Evolutionary conservation across 2,797 vertebrate genomes (phyloP).

Genomic region (Halcyon chelicuti): DNA sequence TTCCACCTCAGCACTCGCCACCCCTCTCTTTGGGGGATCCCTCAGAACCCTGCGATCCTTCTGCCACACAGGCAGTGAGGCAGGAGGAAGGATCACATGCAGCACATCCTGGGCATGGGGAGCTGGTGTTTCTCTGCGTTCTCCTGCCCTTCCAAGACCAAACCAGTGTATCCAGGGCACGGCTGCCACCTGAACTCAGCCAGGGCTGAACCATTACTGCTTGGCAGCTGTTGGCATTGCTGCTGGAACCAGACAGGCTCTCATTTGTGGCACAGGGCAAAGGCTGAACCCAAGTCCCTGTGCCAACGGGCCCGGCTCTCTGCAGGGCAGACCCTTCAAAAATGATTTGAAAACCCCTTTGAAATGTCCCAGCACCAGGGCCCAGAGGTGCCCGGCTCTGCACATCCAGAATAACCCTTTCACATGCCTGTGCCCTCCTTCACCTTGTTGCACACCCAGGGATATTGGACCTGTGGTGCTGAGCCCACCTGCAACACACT

Average conservation of each 20-base stretch:
- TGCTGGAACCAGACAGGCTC: accelerated
- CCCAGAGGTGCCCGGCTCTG: neutral
- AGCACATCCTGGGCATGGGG: accelerated
- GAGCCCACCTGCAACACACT: neutral
- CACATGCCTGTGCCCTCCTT: neutral
- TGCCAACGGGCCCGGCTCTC: accelerated
- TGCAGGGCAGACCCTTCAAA: neutral
- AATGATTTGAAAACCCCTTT: neutral
- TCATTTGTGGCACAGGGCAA: neutral
- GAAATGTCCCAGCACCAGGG: neutral
- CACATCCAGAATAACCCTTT: neutral
- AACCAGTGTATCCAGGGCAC: neutral
- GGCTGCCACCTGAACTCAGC: neutral
- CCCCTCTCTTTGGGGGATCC: neutral
- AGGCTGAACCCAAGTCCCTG: neutral
- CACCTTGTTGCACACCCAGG: accelerated
- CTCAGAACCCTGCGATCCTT: neutral
- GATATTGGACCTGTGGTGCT: neutral
- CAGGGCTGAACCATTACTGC: neutral
- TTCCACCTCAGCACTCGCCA: neutral
- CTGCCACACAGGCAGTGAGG: too few species aligned
- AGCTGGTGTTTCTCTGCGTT: neutral
- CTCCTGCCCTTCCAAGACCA: neutral
- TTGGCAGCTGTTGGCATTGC: neutral
- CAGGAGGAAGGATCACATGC: neutral